Percentiles rank a stretch among this genome's conserved stretches.
These are phyloP conservation scores for Pomatorhinus ruficollis DNA, from an alignment of 2,113 vertebrate genomes.

Conservation along the genomic window DNA sequence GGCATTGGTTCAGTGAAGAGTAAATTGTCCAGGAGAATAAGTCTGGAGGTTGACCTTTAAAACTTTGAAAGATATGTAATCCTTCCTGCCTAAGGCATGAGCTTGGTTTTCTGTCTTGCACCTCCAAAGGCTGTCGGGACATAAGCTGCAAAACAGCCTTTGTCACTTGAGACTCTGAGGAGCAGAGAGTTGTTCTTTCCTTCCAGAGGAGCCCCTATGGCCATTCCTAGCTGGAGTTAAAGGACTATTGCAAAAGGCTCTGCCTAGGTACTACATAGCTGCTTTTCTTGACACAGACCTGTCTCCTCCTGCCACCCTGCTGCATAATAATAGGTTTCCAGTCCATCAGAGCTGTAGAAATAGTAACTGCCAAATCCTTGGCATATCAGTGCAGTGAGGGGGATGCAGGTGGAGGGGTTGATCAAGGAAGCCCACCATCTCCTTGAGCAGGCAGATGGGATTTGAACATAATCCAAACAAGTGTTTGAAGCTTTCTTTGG, in stretches of 20 bases:
- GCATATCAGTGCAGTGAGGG: background rate
- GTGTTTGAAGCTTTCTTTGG: background rate
- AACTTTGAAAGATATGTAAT: background rate
- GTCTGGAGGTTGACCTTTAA: conserved; percentile 1
- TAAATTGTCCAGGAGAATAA: background rate
- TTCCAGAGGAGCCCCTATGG: background rate
- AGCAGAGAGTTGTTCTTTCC: background rate
- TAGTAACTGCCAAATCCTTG: background rate
- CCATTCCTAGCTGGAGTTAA: background rate
- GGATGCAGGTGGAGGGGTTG: background rate
- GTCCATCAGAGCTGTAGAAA: background rate
- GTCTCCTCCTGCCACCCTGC: background rate
- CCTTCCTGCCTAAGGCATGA: background rate
- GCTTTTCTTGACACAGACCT: background rate
- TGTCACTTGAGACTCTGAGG: background rate
- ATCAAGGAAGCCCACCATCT: background rate
- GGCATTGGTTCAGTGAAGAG: background rate
- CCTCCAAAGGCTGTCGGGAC: background rate
- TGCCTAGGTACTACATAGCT: background rate
- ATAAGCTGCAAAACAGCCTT: background rate
- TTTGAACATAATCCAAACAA: background rate
- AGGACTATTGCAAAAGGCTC: background rate
- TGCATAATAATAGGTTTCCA: background rate
- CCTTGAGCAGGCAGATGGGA: background rate
- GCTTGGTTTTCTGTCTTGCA: background rate